These are phyloP conservation scores for Ormyrus labotus DNA, from an alignment of 2,888 invertebrate species.

Conservation along the genomic window DNA sequence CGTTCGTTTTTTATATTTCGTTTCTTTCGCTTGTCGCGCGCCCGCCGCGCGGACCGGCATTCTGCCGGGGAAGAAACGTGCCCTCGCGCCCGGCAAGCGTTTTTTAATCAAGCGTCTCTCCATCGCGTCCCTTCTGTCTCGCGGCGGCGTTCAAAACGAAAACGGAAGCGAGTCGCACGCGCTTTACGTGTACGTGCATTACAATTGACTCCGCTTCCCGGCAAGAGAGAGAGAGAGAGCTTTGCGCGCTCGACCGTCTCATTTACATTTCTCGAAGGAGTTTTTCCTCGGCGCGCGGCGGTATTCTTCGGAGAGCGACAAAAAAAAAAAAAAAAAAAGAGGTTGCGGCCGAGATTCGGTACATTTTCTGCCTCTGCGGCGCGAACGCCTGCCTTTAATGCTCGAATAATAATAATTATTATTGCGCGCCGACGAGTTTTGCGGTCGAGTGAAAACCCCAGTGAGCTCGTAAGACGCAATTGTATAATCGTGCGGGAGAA, in stretches of 20 bases:
- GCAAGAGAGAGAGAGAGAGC: neutral
- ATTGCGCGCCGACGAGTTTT: neutral
- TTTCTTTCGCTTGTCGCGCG: no score
- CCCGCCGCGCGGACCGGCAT: neutral
- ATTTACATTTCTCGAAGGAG: neutral
- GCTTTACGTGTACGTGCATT: neutral
- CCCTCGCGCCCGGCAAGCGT: constrained; percentile 2
- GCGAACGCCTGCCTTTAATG: neutral
- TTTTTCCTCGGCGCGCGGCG: neutral
- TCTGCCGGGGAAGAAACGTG: neutral
- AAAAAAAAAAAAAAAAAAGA: neutral
- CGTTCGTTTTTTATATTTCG: neutral
- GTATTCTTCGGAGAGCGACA: neutral
- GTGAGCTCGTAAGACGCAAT: no score
- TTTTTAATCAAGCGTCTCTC: constrained; percentile 47
- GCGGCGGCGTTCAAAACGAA: neutral
- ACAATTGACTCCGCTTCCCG: neutral
- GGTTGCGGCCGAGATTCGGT: constrained; percentile 6
- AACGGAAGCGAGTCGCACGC: constrained; percentile 6
- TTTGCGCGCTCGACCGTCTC: neutral
- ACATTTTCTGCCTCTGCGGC: constrained; percentile 21
- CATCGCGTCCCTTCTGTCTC: neutral
- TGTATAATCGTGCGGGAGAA: neutral
- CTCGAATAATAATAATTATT: neutral
- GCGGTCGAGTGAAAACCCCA: constrained; percentile 13